Base-by-base conservation (phyloP, 2,797 vertebrate genomes). In the Myotis planiceps region DNA sequence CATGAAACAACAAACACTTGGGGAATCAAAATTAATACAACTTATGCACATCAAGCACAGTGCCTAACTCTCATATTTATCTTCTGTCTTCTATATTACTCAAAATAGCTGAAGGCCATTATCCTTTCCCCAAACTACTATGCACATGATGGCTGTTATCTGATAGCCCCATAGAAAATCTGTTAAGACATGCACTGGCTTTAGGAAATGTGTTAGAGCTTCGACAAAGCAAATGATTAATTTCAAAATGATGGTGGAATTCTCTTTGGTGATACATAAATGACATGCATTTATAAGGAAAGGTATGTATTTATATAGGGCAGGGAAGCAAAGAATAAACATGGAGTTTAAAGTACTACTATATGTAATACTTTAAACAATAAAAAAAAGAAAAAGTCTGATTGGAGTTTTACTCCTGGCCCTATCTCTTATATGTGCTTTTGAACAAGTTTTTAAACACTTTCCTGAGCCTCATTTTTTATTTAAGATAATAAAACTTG, bases 401-500 rank as follows among this genome's bases (percentile, higher is more conserved):
- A 69, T 47, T 47, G 8, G 15, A 79, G 16, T 72, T 88, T 92
- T 60, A n/a, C 23, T 80, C 23, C 75, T 58, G 2, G 16, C 14
- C 42, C n/a, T 80, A 14, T 49, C 2, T 74, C 55, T 63, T 37
- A 63, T 10, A 0, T 71, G 29, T 72, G 45, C 81, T 85, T 96
- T 78, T 42, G 29, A 85, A 45, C 10, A 81, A 34, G 4, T 71
- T 86, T 55, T 65, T 45, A 5, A 83, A 88, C 37, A 47, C 49
- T 39, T 71, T 71, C 58, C 45, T 51, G 53, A 68, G 9, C 18
- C 6, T 93, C 76, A 81, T 74, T 71, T 88, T 90, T 96, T 88
- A 90, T 92, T 34, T 25, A 75, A 69, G 78, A 75, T 81, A 78
- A 95, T 90, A 85, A 88, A 72, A 66, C 34, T 88, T 74, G 15